Percentiles rank a stretch among this genome's conserved stretches.
phyloP scores from a whole-genome alignment of 2,888 invertebrate species.

The Drosophila siamana region DNA sequence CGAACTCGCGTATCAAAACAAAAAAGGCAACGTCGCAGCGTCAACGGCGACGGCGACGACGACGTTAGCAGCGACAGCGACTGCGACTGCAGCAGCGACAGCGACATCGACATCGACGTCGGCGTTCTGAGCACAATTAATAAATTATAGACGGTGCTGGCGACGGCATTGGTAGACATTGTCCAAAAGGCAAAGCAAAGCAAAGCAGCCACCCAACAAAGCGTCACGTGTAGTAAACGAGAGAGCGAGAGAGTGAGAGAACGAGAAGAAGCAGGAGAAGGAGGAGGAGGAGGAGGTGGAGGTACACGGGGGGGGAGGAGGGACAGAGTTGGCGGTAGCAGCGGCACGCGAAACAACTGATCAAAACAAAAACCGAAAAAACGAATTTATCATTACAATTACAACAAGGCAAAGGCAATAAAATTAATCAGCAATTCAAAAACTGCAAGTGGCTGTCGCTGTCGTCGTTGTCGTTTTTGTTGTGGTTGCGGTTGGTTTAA shows the following conservation, averaged over 20 bases:
- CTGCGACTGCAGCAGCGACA: constrained; percentile 11
- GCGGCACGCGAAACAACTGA: constrained; percentile 69
- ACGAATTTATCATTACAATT: constrained; percentile 79
- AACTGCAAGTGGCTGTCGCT: constrained; percentile 76
- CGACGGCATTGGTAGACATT: constrained; percentile 56
- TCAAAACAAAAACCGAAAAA: constrained; percentile 81
- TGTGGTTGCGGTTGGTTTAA: constrained; percentile 72
- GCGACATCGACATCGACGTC: constrained; percentile 27
- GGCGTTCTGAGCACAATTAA: constrained; percentile 75
- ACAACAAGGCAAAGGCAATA: constrained; percentile 78
- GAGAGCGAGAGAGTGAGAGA: constrained; percentile 14
- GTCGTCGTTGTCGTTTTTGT: constrained; percentile 30
- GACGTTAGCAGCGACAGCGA: constrained; percentile 39
- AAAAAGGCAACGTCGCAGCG: constrained; percentile 53
- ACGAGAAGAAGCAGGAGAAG: neutral
- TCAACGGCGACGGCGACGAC: constrained; percentile 10
- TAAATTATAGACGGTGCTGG: constrained; percentile 72
- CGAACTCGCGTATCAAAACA: constrained; percentile 74
- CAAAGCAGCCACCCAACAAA: constrained; percentile 66
- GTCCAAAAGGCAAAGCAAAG: constrained; percentile 63
- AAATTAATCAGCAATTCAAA: constrained; percentile 82
- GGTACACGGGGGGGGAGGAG: constrained; percentile 1
- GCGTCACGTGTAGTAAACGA: constrained; percentile 66
- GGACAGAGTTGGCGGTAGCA: constrained; percentile 17
- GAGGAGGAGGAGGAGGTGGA: neutral